Base-by-base conservation (phyloP, 2,797 vertebrate genomes). In the Centroberyx gerrardi region DNA sequence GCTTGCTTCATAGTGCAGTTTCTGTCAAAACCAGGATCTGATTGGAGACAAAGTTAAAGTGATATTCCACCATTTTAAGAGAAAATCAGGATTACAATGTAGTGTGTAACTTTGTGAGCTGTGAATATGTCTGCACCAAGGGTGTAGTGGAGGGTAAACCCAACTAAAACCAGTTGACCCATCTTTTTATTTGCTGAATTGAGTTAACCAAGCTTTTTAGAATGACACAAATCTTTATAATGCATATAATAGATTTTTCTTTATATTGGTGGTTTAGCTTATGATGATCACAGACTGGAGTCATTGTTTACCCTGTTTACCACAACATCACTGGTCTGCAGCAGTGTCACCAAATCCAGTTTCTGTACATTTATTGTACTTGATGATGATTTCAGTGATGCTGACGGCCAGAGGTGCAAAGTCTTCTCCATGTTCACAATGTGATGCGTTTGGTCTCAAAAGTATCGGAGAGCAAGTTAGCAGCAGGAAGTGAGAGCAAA, bases 81-180 rank as follows among this genome's bases (percentile, higher is more conserved):
- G 12, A 27, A 44, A 51, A 22, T 8, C 2, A 18, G 18, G 8
- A 51, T n/a, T n/a, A 0, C 48, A 51, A 8, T 51, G 6, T 44
- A 8, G 6, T 51, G 48, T 18, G 5, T 7, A n/a, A 22, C 48
- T 51, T 18, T 18, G 48, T 8, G 18, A 51, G 17, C 48, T 51
- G n/a, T 51, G n/a, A 22, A 29, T 0, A 1, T 56, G 31, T 68
- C 72, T 72, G 72, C 68, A 65, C 63, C 61, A 66, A 64, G 51
- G 38, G n/a, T 31, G 55, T n/a, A 27, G 54, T 1, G 56, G 27
- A 74, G 46, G 46, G 22, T 29, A 46, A 46, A 15, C 36, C 27
- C 46, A 18, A 46, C 0, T 8, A 40, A 40, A 40, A 40, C 38
- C 38, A 10, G 38, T 40, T 40, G 9, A 40, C 12, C 38, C 38